Conservation (phyloP, 2,797 vertebrate genomes). For the Bradypus variegatus region DNA sequence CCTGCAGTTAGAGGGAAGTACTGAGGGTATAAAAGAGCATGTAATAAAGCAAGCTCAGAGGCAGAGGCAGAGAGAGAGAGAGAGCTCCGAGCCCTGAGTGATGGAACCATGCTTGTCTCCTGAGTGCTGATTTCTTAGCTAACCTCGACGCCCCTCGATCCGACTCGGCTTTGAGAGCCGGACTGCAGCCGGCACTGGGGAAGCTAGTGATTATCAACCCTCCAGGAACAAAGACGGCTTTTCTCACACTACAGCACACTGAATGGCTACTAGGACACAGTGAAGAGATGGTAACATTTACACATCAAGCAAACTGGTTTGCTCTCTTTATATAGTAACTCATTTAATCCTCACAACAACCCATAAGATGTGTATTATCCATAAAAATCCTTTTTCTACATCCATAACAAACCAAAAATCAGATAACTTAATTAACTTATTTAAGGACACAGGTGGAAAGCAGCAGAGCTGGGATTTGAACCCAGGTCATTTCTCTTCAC, state of each 20-base stretch:
- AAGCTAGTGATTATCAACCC: background rate
- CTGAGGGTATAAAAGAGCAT: too few relatives aligned
- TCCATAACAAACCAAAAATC: background rate
- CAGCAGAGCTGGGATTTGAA: background rate
- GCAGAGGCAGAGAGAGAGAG: too few relatives aligned
- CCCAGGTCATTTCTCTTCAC: background rate
- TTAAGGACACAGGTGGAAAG: background rate
- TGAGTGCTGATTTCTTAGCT: too few relatives aligned
- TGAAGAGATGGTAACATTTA: background rate
- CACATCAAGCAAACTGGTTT: background rate
- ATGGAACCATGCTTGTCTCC: too few relatives aligned
- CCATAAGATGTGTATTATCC: background rate
- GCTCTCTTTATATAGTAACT: background rate
- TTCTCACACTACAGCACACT: background rate
- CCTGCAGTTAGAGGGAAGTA: too few relatives aligned
- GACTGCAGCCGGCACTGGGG: too few relatives aligned
- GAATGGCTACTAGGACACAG: background rate
- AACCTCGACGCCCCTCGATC: too few relatives aligned
- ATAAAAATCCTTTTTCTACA: background rate
- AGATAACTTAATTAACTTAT: constrained; percentile 5
- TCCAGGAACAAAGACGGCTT: background rate
- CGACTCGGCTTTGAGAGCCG: too few relatives aligned
- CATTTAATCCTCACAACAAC: background rate
- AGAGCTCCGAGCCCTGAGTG: too few relatives aligned
- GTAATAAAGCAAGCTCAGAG: too few relatives aligned